Percentiles rank a stretch among this genome's conserved stretches.
Conservation (phyloP, 2,888 invertebrate genomes). For the Cylloceria caligata region DNA sequence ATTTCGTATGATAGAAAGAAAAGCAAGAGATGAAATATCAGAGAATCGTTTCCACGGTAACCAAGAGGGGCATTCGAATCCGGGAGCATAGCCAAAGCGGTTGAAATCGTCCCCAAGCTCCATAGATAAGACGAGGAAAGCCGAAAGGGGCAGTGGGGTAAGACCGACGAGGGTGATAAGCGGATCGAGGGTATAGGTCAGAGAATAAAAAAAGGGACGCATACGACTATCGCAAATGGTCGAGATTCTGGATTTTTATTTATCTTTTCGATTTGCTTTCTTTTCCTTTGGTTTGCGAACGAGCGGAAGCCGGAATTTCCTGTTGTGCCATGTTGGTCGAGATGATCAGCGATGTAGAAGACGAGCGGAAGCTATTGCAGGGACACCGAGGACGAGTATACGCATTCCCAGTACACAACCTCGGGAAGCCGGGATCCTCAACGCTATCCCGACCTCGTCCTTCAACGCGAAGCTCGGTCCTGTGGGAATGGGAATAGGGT, state of each 20-base stretch:
- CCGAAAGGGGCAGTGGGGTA: conserved; percentile 11
- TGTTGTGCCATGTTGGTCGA: conserved; percentile 13
- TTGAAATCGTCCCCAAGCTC: conserved; percentile 29
- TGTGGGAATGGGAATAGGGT: conserved; percentile 16
- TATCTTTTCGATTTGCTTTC: conserved; percentile 12
- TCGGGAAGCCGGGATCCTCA: background rate
- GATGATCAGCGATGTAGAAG: conserved; percentile 16
- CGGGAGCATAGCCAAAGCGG: conserved; percentile 31
- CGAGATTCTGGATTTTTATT: conserved; percentile 7
- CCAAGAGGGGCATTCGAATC: background rate
- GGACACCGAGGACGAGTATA: background rate
- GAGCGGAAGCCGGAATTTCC: conserved; percentile 11
- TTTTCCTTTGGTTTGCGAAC: background rate
- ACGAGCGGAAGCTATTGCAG: conserved; percentile 25
- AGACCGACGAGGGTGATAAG: conserved; percentile 7
- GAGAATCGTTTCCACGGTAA: conserved; percentile 31
- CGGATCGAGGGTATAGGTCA: conserved; percentile 4
- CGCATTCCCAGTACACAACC: conserved; percentile 4
- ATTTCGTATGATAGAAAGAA: background rate
- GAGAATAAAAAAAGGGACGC: conserved; percentile 23
- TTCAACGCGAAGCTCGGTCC: background rate
- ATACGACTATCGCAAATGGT: conserved; percentile 21
- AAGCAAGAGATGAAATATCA: background rate
- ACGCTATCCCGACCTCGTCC: background rate
- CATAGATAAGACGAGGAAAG: conserved; percentile 38